Evolutionary conservation across 64 coral and sea anemone genomes (phyloP).

Genomic region (Acropora tenuis): DNA sequence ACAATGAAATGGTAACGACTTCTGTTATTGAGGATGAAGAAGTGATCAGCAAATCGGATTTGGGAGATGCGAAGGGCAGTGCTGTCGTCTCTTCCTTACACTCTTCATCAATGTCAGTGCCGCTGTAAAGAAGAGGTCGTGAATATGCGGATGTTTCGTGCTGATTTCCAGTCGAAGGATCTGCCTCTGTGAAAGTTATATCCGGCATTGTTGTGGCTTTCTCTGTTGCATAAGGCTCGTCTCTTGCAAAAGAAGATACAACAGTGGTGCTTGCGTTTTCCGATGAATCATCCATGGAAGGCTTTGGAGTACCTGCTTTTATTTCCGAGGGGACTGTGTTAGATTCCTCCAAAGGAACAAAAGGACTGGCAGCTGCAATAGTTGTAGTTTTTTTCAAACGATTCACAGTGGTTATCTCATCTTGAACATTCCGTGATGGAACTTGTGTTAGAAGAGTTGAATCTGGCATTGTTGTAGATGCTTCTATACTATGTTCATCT

Average conservation of each 20-base stretch:
- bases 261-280: not conserved
- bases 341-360: not conserved
- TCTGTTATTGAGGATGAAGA: not conserved
- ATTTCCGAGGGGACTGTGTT: not conserved
- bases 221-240: not conserved
- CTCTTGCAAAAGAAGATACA: not conserved
- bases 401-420: not conserved
- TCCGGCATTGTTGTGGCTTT: not conserved
- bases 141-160: not conserved
- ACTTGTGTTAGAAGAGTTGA: too few relatives aligned
- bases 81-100: not conserved
- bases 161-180: not conserved
- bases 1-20: not conserved
- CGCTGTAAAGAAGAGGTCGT: not conserved
- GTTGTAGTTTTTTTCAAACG: too few relatives aligned
- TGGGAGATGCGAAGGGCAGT: not conserved
- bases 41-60: not conserved
- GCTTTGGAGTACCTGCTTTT: not conserved
- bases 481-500: not conserved
- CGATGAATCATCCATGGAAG: not conserved
- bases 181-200: not conserved
- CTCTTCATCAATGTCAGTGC: not conserved
- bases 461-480: not conserved
- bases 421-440: not conserved
- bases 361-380: not conserved